Conservation (phyloP, 2,888 invertebrate species). For the Euphydryas editha region DNA sequence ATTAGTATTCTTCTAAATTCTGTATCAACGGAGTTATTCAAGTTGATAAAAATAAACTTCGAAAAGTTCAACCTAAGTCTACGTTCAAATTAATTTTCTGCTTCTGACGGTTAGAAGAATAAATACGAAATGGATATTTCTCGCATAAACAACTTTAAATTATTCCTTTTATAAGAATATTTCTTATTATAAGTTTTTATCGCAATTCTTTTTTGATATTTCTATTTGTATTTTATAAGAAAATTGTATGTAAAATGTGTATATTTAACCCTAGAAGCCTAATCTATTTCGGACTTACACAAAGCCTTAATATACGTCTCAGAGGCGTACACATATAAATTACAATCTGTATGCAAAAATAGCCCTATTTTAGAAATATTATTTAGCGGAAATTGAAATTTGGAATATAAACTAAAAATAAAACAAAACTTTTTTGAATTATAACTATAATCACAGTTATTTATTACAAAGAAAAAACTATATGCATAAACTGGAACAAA, state of each 20-base stretch:
- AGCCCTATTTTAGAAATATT: no score
- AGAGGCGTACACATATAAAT: no score
- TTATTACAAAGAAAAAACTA: no score
- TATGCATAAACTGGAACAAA: no score
- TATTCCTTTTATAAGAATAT: background rate
- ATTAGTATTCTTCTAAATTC: background rate
- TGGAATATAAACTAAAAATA: no score
- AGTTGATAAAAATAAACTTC: slow-evolving; percentile 2
- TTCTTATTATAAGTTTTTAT: background rate
- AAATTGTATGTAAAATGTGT: background rate
- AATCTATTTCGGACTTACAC: no score
- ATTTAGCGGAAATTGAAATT: no score
- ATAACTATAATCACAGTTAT: no score
- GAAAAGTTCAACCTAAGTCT: background rate
- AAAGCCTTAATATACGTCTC: no score
- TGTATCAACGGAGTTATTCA: background rate
- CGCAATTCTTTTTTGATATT: background rate
- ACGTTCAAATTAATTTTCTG: slow-evolving; percentile 20
- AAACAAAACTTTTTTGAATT: no score
- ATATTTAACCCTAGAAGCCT: no score
- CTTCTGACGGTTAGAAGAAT: slow-evolving; percentile 12
- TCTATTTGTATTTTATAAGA: background rate
- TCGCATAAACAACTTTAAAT: background rate
- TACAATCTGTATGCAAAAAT: no score
- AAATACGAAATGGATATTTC: slow-evolving; percentile 24